These are phyloP conservation scores for Bostrychus sinensis DNA, from an alignment of 2,113 vertebrate species.

Conservation along the genomic window DNA sequence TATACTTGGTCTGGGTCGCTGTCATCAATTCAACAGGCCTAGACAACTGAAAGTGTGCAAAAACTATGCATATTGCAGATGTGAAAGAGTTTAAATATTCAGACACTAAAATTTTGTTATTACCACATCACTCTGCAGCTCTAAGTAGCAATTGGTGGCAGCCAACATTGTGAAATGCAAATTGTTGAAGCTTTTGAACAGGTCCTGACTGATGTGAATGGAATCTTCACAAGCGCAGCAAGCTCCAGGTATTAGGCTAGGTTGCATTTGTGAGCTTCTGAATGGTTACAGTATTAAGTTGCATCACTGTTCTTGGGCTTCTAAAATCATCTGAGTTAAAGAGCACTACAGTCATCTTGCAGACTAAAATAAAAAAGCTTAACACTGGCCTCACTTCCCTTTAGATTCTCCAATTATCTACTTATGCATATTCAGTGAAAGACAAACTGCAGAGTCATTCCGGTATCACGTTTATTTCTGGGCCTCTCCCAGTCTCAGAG, in stretches of 20 bases:
- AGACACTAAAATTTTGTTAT: neutral
- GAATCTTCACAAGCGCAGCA: constrained; percentile 19
- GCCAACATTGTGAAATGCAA: constrained; percentile 30
- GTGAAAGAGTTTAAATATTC: neutral
- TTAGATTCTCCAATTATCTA: constrained; percentile 37
- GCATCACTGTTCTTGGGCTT: constrained; percentile 15
- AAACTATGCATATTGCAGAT: neutral
- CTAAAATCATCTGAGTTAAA: constrained; percentile 14
- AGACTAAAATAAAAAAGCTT: constrained; percentile 9
- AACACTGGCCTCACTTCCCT: neutral
- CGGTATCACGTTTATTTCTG: constrained; percentile 47
- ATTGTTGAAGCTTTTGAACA: constrained; percentile 21
- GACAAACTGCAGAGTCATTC: constrained; percentile 62
- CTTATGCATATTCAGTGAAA: constrained; percentile 53
- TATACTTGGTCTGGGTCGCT: no score
- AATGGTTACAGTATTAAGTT: constrained; percentile 30
- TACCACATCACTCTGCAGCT: neutral
- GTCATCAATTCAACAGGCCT: no score
- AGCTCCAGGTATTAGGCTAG: constrained; percentile 16
- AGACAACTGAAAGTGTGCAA: neutral
- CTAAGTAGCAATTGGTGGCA: neutral
- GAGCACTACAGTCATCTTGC: constrained; percentile 16
- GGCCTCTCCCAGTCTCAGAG: constrained; percentile 29
- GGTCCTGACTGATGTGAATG: constrained; percentile 38
- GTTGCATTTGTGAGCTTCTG: constrained; percentile 26